Evolutionary conservation across 2,797 vertebrate species (phyloP), one percentile per base, ranked within the genome.

Genomic region (Eupleurogrammus muticus): DNA sequence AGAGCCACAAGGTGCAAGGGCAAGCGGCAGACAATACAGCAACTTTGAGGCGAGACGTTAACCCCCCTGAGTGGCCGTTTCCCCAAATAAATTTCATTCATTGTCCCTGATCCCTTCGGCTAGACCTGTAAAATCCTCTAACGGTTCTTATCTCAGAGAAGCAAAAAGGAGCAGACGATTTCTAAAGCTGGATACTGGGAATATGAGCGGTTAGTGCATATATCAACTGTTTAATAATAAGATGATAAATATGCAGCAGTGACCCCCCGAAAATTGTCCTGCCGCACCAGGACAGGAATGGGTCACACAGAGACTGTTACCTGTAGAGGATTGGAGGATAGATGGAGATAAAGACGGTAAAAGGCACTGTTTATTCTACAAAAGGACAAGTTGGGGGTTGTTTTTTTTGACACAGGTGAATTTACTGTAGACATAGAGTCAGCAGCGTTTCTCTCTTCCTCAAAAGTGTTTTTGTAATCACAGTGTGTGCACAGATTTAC

Each of bases 1-100:
- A 65, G 56, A 72, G 14, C 2, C 57, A 51, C 5, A 12, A 60
- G 24, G 40, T 20, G 55, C 50, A 17, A 21, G 62, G 44, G 34
- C 14, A 32, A 75, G 32, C 67, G 52, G 42, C 36, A 20, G 47
- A 66, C 55, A 65, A 17, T 38, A 44, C 13, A 35, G 5, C 19
- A 51, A 67, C 53, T 36, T 66, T 58, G 66, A 52, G 21, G 23
- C 52, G 32, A 63, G 20, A 67, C 42, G 66, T 67, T 34, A 11
- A 68, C n/a, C 35, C 47, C 23, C n/a, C 32, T 19, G 42, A 50
- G 38, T n/a, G 24, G 8, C 3, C 51, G n/a, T 66, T 34, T 49
- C 48, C 40, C 53, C 23, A 48, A 53, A 64, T 62, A 57, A 51
- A 73, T 66, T 75, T 60, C 5, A 66, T 86, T 72, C 73, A 28